A percentile compares a stretch with the other conserved stretches of the same genome.
phyloP scores from a whole-genome alignment of 2,797 vertebrate species.

The Sylvia borin region DNA sequence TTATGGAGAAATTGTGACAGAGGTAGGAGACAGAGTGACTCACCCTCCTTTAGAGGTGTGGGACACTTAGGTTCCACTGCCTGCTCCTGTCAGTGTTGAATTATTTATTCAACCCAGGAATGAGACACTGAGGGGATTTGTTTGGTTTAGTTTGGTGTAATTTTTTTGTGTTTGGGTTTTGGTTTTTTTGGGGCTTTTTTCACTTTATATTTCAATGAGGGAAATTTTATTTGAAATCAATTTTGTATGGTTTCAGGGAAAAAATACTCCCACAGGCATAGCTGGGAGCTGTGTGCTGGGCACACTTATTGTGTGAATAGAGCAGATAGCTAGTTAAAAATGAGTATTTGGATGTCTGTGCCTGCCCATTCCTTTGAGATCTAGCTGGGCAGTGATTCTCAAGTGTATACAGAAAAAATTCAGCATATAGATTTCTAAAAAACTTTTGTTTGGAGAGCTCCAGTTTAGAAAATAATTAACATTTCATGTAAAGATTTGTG shows the following conservation, averaged over 20 bases:
- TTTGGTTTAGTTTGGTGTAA: no score
- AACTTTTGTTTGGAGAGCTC: background rate
- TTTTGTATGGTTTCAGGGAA: background rate
- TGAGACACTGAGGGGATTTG: background rate
- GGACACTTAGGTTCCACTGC: background rate
- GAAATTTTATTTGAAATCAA: background rate
- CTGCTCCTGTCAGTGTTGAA: background rate
- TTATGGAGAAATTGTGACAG: background rate
- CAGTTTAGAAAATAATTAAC: background rate
- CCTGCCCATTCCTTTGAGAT: background rate
- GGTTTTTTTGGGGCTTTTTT: background rate
- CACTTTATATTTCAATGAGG: background rate
- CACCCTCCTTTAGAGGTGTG: background rate
- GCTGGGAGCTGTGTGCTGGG: background rate
- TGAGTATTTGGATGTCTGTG: background rate
- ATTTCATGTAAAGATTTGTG: background rate
- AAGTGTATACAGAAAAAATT: background rate
- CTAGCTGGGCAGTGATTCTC: background rate
- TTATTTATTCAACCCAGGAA: constrained; percentile 20
- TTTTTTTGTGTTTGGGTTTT: no score
- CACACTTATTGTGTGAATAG: background rate
- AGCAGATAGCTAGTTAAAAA: background rate
- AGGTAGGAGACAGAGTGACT: background rate
- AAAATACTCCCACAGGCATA: background rate
- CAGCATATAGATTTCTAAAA: background rate